phyloP scores from a whole-genome alignment of 2,113 vertebrate genomes.

The Podilymbus podiceps region DNA sequence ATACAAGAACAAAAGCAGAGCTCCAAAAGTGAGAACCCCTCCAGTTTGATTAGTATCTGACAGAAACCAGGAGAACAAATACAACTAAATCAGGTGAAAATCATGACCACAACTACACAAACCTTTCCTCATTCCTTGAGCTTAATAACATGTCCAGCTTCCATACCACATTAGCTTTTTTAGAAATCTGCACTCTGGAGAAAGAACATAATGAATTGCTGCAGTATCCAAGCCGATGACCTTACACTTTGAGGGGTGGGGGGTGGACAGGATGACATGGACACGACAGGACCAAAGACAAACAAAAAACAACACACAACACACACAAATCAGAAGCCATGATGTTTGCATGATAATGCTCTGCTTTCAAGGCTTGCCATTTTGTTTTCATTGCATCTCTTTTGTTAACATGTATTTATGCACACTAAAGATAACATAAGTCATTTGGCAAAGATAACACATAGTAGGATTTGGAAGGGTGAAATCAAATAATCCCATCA shows the following conservation, averaged over 20 bases:
- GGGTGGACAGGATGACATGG: no score
- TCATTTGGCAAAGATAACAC: constrained; percentile 26
- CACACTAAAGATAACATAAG: constrained; percentile 58
- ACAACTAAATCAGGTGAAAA: background rate
- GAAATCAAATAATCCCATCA: constrained; percentile 37
- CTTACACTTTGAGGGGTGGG: background rate
- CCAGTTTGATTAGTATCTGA: background rate
- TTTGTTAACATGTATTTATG: constrained; percentile 64
- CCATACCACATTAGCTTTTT: background rate
- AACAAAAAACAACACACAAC: background rate
- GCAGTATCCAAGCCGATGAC: background rate
- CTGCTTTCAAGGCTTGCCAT: background rate
- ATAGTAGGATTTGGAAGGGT: constrained; percentile 18
- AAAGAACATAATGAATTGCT: background rate
- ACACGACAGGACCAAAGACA: background rate
- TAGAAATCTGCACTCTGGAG: background rate
- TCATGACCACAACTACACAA: background rate
- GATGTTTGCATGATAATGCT: background rate
- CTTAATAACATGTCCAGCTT: background rate
- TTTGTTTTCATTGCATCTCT: constrained; percentile 42
- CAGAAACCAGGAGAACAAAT: background rate
- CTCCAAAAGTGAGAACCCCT: background rate
- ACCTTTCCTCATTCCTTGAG: background rate
- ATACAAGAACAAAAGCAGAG: background rate
- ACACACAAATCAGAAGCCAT: background rate